Percentiles rank a stretch among this genome's conserved stretches.
phyloP scores from a whole-genome alignment of 2,113 vertebrate genomes.

The Vidua chalybeata region DNA sequence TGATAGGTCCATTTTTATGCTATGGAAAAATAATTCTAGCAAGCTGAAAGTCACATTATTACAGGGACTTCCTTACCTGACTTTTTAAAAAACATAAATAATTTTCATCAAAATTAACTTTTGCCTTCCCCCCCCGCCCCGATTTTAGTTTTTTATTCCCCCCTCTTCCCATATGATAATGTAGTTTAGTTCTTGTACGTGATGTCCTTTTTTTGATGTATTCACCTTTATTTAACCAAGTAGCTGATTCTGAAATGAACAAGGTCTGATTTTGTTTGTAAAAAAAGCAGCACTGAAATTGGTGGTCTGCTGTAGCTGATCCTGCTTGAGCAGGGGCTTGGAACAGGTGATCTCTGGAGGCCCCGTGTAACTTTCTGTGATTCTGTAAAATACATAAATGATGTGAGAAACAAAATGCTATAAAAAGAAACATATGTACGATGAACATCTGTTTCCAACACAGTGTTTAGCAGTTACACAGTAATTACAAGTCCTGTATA shows the following conservation, averaged over 20 bases:
- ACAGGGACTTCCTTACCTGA: not conserved
- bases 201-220: not conserved
- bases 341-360: not conserved
- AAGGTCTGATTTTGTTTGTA: not conserved
- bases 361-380: not conserved
- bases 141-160: not conserved
- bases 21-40: not conserved
- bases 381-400: not conserved
- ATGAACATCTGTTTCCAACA: not conserved
- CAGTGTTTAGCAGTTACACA: not conserved
- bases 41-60: not conserved
- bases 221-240: not conserved
- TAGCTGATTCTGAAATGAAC: not conserved
- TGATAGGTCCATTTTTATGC: not conserved
- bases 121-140: not conserved
- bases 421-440: not conserved
- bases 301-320: not conserved
- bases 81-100: not conserved
- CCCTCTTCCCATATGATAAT: not conserved
- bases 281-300: not conserved
- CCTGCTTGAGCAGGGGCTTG: not conserved
- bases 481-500: not conserved
- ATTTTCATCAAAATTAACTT: not conserved
- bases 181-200: not conserved
- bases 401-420: not conserved